These are phyloP conservation scores for Atta colombica DNA, from an alignment of 1,140 invertebrate species.

Conservation along the genomic window DNA sequence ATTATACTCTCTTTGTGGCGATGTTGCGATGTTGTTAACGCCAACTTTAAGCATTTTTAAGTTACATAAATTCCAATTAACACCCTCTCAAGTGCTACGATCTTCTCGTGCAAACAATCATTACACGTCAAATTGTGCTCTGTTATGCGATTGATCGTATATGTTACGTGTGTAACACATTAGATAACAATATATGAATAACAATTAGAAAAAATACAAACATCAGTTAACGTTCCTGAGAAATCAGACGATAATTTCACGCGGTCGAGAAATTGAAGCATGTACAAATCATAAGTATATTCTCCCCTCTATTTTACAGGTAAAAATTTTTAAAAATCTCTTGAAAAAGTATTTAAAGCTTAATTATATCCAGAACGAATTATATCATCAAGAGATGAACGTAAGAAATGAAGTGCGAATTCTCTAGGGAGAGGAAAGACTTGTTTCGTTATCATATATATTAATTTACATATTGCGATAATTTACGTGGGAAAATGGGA, in stretches of 20 bases:
- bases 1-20: constrained; percentile 15
- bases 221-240: constrained; percentile 1
- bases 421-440: too few relatives aligned
- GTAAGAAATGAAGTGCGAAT: not conserved
- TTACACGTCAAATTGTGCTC: not conserved
- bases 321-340: not conserved
- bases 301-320: not conserved
- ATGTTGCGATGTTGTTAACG: constrained; percentile 37
- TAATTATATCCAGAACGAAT: not conserved
- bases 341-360: not conserved
- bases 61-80: constrained; percentile 55
- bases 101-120: constrained; percentile 6
- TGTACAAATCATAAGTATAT: not conserved
- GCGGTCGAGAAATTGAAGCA: not conserved
- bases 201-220: not conserved
- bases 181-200: not conserved
- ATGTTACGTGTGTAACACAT: constrained; percentile 13
- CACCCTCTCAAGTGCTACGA: not conserved
- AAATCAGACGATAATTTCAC: not conserved
- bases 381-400: not conserved
- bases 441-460: not conserved
- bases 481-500: constrained; percentile 17
- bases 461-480: not conserved
- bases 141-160: constrained; percentile 3
- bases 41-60: constrained; percentile 12